These are phyloP conservation scores for Eulemur albifrons DNA, from an alignment of 2,797 vertebrate genomes.

Conservation along the genomic window DNA sequence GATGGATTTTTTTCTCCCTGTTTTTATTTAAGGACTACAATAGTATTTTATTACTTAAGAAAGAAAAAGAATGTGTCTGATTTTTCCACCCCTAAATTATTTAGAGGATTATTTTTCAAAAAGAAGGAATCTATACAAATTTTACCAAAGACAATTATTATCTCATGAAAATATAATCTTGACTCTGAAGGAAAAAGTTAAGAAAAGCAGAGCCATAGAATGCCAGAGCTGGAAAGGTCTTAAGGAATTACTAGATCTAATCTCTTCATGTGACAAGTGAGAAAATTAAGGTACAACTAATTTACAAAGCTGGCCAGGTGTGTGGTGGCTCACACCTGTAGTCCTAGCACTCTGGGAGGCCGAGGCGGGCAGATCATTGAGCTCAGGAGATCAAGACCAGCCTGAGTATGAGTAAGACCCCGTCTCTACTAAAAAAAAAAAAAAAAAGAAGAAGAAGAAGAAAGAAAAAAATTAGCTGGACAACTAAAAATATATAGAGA, in stretches of 20 bases:
- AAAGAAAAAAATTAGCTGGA: no score
- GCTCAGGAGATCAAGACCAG: no score
- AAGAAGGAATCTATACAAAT: background rate
- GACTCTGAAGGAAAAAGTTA: background rate
- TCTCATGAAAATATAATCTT: constrained; percentile 15
- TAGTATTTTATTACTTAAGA: constrained; percentile 18
- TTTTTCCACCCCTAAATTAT: constrained; percentile 21
- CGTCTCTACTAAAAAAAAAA: no score
- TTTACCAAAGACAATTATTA: background rate
- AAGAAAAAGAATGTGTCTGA: background rate
- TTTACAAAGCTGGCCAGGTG: background rate
- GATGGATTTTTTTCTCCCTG: background rate
- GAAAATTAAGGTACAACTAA: background rate
- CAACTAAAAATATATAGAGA: no score
- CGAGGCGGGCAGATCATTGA: no score
- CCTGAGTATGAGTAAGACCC: no score
- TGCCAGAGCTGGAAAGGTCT: background rate
- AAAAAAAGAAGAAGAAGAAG: no score
- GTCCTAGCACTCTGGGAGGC: no score
- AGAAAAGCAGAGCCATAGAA: background rate
- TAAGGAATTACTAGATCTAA: background rate
- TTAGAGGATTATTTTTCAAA: background rate
- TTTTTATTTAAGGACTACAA: background rate
- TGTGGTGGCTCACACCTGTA: no score
- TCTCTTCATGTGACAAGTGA: background rate